Conservation (phyloP, 2,113 vertebrate genomes). For the Nerophis lumbriciformis region DNA sequence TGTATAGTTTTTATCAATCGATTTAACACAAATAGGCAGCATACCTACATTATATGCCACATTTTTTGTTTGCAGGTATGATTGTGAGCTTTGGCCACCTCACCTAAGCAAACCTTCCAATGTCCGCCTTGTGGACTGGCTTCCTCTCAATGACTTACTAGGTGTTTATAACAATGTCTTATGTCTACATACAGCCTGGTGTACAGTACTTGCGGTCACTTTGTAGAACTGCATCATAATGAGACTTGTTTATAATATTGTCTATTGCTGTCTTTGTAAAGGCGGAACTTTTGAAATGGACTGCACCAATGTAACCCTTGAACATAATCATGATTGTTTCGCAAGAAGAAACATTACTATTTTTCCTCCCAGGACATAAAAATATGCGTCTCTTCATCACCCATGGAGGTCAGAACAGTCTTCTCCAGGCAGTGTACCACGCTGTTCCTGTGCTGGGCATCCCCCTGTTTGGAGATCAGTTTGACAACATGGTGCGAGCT, state of each 20-base stretch:
- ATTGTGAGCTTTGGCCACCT: slow-evolving; percentile 33
- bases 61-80: slow-evolving; percentile 33
- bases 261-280: too few relatives aligned
- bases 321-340: not conserved
- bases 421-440: slow-evolving; percentile 71
- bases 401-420: slow-evolving; percentile 72
- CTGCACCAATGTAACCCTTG: too few relatives aligned
- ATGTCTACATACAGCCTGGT: not conserved
- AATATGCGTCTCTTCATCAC: slow-evolving; percentile 65
- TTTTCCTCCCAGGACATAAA: slow-evolving; percentile 53
- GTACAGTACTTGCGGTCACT: not conserved
- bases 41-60: not conserved
- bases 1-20: not conserved
- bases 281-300: too few relatives aligned
- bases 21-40: not conserved
- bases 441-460: slow-evolving; percentile 70
- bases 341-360: not conserved
- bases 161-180: slow-evolving; percentile 16
- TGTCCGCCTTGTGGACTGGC: slow-evolving; percentile 43
- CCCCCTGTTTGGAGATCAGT: slow-evolving; percentile 70
- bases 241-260: not conserved
- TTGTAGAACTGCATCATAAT: not conserved
- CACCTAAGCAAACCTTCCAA: slow-evolving; percentile 47
- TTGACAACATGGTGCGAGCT: slow-evolving; percentile 63
- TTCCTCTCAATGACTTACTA: slow-evolving; percentile 55